These are phyloP conservation scores for Phalacrocorax brasilianus DNA, from an alignment of 2,113 vertebrate species.

Conservation along the genomic window DNA sequence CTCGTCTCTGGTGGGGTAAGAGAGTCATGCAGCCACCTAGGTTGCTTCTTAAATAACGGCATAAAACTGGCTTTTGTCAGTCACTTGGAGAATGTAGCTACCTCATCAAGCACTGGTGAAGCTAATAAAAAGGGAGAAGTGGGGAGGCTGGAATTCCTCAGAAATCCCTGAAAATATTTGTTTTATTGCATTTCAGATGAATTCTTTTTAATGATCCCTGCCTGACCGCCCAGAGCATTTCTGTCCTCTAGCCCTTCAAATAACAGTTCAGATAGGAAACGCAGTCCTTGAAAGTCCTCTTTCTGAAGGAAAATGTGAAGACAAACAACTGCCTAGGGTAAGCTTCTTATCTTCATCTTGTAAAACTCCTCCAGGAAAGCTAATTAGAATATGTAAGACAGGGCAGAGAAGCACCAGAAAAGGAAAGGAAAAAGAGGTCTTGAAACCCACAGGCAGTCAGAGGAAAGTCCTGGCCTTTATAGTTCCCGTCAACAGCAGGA, in stretches of 20 bases:
- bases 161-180: conserved; percentile 11
- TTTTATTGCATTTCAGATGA: conserved; percentile 10
- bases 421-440: not conserved
- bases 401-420: conserved; percentile 7
- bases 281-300: not conserved
- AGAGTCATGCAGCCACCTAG: not conserved
- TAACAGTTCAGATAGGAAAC: not conserved
- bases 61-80: not conserved
- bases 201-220: conserved; percentile 6
- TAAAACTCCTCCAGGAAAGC: conserved; percentile 44
- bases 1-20: not conserved
- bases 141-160: not conserved
- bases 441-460: not conserved
- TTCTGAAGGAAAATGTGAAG: not conserved
- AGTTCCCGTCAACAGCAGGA: not conserved
- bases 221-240: conserved; percentile 5
- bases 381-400: conserved; percentile 30
- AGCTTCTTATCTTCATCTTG: conserved; percentile 42
- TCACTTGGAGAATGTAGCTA: not conserved
- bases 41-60: not conserved
- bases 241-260: not conserved
- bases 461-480: not conserved
- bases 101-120: not conserved
- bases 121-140: not conserved
- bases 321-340: conserved; percentile 27